Conservation (phyloP, 1,140 invertebrate species). For the Linepithema humile region DNA sequence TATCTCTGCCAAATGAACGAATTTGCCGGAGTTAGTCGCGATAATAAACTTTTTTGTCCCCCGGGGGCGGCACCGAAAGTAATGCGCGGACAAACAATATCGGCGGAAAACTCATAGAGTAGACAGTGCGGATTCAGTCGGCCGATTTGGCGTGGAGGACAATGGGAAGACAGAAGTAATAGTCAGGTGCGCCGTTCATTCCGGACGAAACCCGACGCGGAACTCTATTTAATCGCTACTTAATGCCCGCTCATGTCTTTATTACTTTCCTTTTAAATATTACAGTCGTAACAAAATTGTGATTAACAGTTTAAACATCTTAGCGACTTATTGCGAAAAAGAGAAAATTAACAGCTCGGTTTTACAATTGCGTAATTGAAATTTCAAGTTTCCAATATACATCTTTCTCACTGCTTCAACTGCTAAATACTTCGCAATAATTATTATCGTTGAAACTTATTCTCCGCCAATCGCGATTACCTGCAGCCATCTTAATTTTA, state of each 20-base stretch:
- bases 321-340: background rate
- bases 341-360: background rate
- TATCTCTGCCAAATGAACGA: constrained; percentile 71
- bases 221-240: background rate
- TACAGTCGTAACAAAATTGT: background rate
- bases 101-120: constrained; percentile 39
- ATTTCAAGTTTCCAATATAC: background rate
- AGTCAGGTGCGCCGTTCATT: background rate
- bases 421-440: background rate
- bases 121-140: constrained; percentile 54
- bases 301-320: background rate
- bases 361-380: background rate
- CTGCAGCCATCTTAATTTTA: background rate
- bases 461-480: background rate
- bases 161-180: constrained; percentile 36
- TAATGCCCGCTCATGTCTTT: background rate
- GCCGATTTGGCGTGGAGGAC: constrained; percentile 60
- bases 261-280: background rate
- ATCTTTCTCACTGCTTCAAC: background rate
- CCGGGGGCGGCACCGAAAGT: constrained; percentile 14
- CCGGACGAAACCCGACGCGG: constrained; percentile 9
- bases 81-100: constrained; percentile 57
- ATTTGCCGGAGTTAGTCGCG: constrained; percentile 63
- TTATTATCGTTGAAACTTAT: background rate
- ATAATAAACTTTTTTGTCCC: constrained; percentile 66